Conservation (phyloP, 2,888 invertebrate species). For the Ametastegia equiseti region DNA sequence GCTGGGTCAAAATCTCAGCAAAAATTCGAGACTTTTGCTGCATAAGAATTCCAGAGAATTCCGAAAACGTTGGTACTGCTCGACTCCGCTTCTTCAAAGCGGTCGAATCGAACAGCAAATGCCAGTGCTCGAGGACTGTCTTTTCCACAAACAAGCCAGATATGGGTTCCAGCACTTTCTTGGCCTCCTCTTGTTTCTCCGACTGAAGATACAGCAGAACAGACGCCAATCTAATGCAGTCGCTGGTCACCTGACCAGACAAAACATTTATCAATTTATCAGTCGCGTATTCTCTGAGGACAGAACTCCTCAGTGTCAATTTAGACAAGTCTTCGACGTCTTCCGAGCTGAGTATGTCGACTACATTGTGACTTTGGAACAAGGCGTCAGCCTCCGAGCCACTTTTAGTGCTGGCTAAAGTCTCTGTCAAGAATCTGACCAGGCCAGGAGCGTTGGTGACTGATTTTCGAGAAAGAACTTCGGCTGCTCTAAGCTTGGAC, state of each 20-base stretch:
- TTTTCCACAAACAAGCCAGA: constrained; percentile 72
- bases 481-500: constrained; percentile 77
- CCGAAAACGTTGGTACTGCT: constrained; percentile 77
- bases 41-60: constrained; percentile 78
- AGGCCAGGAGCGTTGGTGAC: constrained; percentile 69
- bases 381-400: constrained; percentile 76
- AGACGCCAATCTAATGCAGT: constrained; percentile 74
- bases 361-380: constrained; percentile 73
- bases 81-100: constrained; percentile 71
- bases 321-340: constrained; percentile 75
- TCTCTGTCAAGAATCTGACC: constrained; percentile 67
- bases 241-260: constrained; percentile 66
- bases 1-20: constrained; percentile 75
- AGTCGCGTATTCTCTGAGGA: constrained; percentile 78
- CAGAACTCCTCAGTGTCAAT: constrained; percentile 77
- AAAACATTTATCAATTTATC: constrained; percentile 78
- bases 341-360: constrained; percentile 67
- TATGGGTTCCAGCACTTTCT: constrained; percentile 75
- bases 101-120: constrained; percentile 77
- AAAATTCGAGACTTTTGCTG: constrained; percentile 76
- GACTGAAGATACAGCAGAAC: constrained; percentile 78
- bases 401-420: constrained; percentile 74
- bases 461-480: constrained; percentile 75
- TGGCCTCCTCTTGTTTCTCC: constrained; percentile 76
- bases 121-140: constrained; percentile 76